These are phyloP conservation scores for Smithornis capensis DNA, from an alignment of 2,113 vertebrate species.

Conservation along the genomic window DNA sequence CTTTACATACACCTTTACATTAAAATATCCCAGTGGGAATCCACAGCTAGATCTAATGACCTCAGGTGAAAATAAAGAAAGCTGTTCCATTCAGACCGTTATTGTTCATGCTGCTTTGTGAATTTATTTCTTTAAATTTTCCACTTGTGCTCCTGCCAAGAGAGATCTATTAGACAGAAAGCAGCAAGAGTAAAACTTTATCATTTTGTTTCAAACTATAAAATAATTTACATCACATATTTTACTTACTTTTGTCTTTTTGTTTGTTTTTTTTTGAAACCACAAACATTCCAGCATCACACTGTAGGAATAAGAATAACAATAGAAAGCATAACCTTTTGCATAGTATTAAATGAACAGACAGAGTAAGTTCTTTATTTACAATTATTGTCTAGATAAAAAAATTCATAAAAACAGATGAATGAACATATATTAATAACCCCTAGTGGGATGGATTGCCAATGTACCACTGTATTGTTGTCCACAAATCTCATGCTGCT, in stretches of 20 bases:
- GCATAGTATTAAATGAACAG: constrained; percentile 99
- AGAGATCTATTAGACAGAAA: constrained; percentile 85
- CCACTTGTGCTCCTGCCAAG: constrained; percentile 84
- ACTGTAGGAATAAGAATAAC: constrained; percentile 86
- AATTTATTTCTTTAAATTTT: constrained; percentile 84
- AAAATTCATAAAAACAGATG: constrained; percentile 99
- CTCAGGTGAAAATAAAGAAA: constrained; percentile 67
- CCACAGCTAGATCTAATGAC: not conserved
- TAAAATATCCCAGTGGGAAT: not conserved
- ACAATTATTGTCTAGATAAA: constrained; percentile 99
- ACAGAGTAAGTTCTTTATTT: constrained; percentile 99
- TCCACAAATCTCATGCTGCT: constrained; percentile 97
- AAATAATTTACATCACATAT: constrained; percentile 89
- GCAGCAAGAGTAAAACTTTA: constrained; percentile 86
- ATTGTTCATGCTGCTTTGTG: constrained; percentile 93
- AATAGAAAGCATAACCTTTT: constrained; percentile 97
- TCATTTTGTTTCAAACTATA: constrained; percentile 80
- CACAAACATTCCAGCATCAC: constrained; percentile 94
- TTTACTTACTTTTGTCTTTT: constrained; percentile 74
- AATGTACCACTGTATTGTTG: constrained; percentile 89
- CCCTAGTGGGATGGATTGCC: constrained; percentile 93
- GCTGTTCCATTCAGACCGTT: constrained; percentile 79
- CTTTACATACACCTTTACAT: not conserved
- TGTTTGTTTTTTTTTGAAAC: constrained; percentile 76
- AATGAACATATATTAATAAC: constrained; percentile 95